Evolutionary conservation across 2,888 invertebrate genomes (phyloP).

Genomic region (Elmis aenea): DNA sequence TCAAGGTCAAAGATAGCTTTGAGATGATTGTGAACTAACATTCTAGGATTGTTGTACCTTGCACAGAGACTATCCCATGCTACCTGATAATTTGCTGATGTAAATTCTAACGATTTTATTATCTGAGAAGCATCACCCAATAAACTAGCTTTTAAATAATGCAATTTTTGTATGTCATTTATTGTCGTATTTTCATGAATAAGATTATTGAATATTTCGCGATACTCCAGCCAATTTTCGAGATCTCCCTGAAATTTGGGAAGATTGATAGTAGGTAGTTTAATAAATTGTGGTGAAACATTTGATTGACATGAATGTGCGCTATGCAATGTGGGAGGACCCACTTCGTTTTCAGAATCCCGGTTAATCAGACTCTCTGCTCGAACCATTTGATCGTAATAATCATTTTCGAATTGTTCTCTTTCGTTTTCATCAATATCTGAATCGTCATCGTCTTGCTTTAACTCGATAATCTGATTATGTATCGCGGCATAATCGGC

Average conservation of each 20-base stretch:
- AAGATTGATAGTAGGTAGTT: slow-evolving; percentile 3
- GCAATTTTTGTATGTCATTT: not conserved
- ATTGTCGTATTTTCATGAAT: slow-evolving; percentile 1
- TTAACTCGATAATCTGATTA: too few relatives aligned
- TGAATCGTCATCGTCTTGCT: too few relatives aligned
- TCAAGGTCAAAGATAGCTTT: slow-evolving; percentile 1
- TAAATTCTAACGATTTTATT: slow-evolving; percentile 1
- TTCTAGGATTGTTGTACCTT: not conserved
- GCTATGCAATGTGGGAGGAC: too few relatives aligned
- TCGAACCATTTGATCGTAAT: too few relatives aligned
- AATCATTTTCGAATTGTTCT: too few relatives aligned
- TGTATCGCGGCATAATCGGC: too few relatives aligned
- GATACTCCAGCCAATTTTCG: not conserved
- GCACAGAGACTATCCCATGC: slow-evolving; percentile 1
- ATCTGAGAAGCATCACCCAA: not conserved
- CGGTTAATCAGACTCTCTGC: too few relatives aligned
- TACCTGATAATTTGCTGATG: not conserved
- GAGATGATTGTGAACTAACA: slow-evolving; percentile 3
- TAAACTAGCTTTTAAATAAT: slow-evolving; percentile 4
- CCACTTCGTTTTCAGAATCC: too few relatives aligned
- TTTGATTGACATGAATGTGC: too few relatives aligned
- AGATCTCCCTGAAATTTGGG: not conserved
- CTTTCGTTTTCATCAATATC: too few relatives aligned
- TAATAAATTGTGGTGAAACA: too few relatives aligned
- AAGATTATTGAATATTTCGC: slow-evolving; percentile 1